A percentile compares a stretch with the other conserved stretches of the same genome.
Evolutionary conservation across 2,113 vertebrate genomes (phyloP).

Genomic region (Psittacula cyanocephala): DNA sequence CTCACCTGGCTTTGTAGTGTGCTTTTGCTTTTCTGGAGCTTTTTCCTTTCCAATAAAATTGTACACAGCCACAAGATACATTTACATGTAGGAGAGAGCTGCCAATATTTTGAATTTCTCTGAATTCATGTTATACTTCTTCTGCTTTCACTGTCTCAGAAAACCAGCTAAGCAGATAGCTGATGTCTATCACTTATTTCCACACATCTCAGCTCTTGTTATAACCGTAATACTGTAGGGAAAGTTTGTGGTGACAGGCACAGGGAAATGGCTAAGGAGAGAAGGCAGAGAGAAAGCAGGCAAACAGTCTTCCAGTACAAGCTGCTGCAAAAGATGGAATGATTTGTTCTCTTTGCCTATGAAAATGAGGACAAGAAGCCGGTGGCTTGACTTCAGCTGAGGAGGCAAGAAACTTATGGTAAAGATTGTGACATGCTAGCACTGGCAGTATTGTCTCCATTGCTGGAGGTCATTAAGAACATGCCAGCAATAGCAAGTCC

Average conservation of each 20-base stretch:
- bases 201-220: not conserved
- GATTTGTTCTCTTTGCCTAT: not conserved
- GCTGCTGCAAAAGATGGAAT: not conserved
- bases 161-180: not conserved
- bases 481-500: not conserved
- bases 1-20: not conserved
- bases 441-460: not conserved
- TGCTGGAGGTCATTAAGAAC: not conserved
- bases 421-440: not conserved
- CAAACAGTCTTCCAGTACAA: not conserved
- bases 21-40: not conserved
- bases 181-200: not conserved
- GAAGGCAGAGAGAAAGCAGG: not conserved
- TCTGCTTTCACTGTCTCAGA: not conserved
- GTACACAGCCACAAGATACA: not conserved
- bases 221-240: not conserved
- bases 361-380: not conserved
- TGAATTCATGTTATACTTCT: not conserved
- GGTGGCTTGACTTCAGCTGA: not conserved
- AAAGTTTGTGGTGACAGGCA: not conserved
- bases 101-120: not conserved
- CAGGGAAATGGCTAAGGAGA: not conserved
- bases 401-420: not conserved
- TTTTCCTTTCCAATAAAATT: not conserved
- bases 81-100: not conserved